Base-by-base conservation (phyloP, 2,888 invertebrate species). In the Dione vanillae region DNA sequence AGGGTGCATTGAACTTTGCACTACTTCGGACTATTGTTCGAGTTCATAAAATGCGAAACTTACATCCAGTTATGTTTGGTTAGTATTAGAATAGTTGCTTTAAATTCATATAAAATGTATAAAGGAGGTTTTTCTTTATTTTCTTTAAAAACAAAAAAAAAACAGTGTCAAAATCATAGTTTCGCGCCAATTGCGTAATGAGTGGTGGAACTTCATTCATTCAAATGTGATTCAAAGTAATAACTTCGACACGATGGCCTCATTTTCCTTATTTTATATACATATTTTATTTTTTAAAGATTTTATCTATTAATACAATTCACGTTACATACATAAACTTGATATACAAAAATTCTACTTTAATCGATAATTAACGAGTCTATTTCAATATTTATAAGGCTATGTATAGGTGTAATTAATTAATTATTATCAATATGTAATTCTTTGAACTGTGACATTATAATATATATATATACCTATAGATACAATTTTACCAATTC, bases 1-100 rank as follows among this genome's bases (percentile, higher is more conserved):
- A 70, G 79, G 81, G 91, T 84, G 85, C 88, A 76, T 73, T 80
- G 85, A 90, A 82, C 91, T 86, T 83, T 84, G 85, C 80, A 82
- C 86, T 85, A 87, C 86, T 86, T 85, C 81, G 77, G 79, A 76
- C 74, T 71, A 69, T 47, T 70, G 71, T 65, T 71, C 69, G 47
- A 56, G 41, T 54, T 65, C n/a, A 14, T 67, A 62, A 61, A 56
- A 66, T 54, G 19, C 12, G 47, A 47, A 61, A 58, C 27, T 58
- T 67, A 12, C 37, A 58, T 58, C 9, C 19, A 49, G 54, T 67
- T 41, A 64, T 49, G 49, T 49, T 19, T 62, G 37, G 9, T 49
- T 62, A 45, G 37, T 47, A 62, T 7, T 12, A 8, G 35, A 47
- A 19, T 11, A 16, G 19, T 11, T 37, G 12, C 8, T 47, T 47